Conservation (phyloP, 2,888 invertebrate genomes). For the Cantharis nigra region DNA sequence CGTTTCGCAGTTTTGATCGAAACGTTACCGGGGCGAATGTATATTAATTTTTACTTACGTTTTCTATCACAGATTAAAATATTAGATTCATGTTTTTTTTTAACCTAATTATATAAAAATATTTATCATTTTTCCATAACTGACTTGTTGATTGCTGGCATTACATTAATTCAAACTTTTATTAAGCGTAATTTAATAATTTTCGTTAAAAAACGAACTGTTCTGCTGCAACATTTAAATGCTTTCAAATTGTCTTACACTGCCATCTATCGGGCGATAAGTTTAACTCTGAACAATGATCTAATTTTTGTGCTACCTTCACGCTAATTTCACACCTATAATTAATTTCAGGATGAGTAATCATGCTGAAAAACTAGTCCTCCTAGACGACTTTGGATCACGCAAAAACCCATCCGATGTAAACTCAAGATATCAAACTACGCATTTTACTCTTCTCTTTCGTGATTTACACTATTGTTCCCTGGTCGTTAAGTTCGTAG, state of each 20-base stretch:
- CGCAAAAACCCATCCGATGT: background rate
- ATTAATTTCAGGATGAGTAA: background rate
- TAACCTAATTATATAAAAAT: background rate
- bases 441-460: no score
- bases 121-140: slow-evolving; percentile 21
- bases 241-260: background rate
- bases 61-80: slow-evolving; percentile 24
- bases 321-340: background rate
- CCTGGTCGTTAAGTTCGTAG: no score
- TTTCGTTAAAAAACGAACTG: background rate
- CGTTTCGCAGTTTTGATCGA: background rate
- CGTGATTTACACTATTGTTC: no score
- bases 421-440: background rate
- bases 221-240: background rate
- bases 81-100: background rate
- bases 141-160: slow-evolving; percentile 29
- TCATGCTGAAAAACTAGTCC: background rate
- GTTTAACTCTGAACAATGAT: background rate
- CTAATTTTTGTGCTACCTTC: background rate
- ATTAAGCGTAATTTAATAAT: background rate
- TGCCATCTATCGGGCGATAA: background rate
- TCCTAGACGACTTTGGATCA: background rate
- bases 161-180: background rate
- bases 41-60: slow-evolving; percentile 13
- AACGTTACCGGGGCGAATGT: background rate